Evolutionary conservation across 2,113 vertebrate genomes (phyloP).

Genomic region (Puma concolor): DNA sequence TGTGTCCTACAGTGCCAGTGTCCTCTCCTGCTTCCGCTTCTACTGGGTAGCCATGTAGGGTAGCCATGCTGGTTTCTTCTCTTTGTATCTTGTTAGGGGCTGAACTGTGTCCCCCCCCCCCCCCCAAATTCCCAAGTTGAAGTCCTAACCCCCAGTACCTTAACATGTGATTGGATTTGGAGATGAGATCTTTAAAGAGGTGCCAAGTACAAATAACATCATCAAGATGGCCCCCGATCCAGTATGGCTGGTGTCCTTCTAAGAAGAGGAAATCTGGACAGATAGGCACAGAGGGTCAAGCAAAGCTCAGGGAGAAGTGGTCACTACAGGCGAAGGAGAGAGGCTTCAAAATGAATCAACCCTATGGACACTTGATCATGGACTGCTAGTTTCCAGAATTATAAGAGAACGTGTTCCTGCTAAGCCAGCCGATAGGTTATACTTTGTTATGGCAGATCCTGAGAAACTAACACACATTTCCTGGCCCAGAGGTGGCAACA

Average conservation of each 20-base stretch:
- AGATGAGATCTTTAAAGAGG: not conserved
- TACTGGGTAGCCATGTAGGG: not conserved
- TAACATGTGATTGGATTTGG: not conserved
- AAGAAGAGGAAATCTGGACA: not conserved
- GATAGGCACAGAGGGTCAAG: not conserved
- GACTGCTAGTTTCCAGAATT: not conserved
- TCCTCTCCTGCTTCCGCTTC: not conserved
- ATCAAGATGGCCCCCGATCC: not conserved
- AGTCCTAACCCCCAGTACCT: not conserved
- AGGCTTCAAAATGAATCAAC: not conserved
- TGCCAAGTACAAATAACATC: not conserved
- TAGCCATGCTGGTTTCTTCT: not conserved
- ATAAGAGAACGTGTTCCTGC: not conserved
- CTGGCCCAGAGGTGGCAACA: not conserved
- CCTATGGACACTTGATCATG: not conserved
- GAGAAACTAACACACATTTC: not conserved
- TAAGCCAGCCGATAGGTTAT: rapidly evolving
- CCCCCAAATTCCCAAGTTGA: rapidly evolving
- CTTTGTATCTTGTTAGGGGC: not conserved
- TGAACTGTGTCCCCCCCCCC: not conserved
- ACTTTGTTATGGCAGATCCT: not conserved
- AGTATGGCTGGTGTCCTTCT: not conserved
- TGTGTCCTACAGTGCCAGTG: rapidly evolving
- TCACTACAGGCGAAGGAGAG: rapidly evolving
- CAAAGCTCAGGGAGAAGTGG: not conserved